phyloP scores from a whole-genome alignment of 2,113 vertebrate genomes.

The Pelecanus crispus region DNA sequence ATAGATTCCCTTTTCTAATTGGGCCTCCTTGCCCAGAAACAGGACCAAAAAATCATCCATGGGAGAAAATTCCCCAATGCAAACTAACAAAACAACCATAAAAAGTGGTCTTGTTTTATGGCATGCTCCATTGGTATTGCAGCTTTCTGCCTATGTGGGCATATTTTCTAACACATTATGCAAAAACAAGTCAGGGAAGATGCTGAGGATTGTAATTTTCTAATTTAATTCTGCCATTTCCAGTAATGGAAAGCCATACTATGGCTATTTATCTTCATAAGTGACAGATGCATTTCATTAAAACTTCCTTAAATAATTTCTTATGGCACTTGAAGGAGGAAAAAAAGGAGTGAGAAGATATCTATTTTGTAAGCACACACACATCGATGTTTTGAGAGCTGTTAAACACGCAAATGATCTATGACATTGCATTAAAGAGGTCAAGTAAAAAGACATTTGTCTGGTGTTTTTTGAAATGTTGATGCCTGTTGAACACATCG shows the following conservation, averaged over 20 bases:
- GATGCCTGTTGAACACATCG: constrained; percentile 45
- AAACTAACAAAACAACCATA: constrained; percentile 53
- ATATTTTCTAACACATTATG: constrained; percentile 80
- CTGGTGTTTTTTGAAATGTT: constrained; percentile 37
- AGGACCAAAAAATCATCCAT: not conserved
- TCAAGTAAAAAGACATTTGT: constrained; percentile 60
- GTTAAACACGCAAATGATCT: constrained; percentile 59
- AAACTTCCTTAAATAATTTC: constrained; percentile 79
- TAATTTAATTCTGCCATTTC: constrained; percentile 83
- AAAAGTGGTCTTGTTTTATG: constrained; percentile 60
- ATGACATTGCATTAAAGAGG: constrained; percentile 61
- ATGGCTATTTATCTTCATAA: constrained; percentile 77
- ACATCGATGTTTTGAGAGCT: constrained; percentile 63
- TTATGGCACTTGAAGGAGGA: constrained; percentile 66
- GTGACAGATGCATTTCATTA: constrained; percentile 83
- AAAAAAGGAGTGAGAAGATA: constrained; percentile 55
- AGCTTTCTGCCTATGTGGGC: constrained; percentile 74
- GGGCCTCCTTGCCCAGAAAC: not conserved
- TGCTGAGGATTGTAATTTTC: constrained; percentile 79
- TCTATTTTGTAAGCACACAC: constrained; percentile 58
- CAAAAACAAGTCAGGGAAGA: constrained; percentile 77
- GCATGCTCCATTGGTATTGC: constrained; percentile 55
- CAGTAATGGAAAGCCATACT: constrained; percentile 78
- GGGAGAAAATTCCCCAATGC: constrained; percentile 40
- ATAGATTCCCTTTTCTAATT: not conserved